These are phyloP conservation scores for Tricholaema leucomelas DNA, from an alignment of 2,113 vertebrate species.

Conservation along the genomic window DNA sequence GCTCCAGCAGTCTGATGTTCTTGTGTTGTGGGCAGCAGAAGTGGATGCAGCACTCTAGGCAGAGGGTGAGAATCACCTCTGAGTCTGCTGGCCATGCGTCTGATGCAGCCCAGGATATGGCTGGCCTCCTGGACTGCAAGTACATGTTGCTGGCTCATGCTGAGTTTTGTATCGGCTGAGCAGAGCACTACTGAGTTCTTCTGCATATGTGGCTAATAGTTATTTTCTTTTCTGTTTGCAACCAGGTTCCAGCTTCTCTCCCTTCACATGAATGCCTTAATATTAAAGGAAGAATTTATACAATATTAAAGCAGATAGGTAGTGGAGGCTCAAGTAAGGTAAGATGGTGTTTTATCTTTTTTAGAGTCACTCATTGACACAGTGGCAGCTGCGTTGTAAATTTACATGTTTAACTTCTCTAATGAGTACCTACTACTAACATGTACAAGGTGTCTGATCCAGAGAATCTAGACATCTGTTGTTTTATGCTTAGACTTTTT, in stretches of 20 bases:
- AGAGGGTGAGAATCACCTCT: too few relatives aligned
- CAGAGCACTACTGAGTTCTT: not conserved
- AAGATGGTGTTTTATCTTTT: not conserved
- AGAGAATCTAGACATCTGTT: not conserved
- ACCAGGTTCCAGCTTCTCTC: slow-evolving; percentile 76
- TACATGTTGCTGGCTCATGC: too few relatives aligned
- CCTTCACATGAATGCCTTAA: slow-evolving; percentile 85
- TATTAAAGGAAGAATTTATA: slow-evolving; percentile 89
- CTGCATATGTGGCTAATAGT: not conserved
- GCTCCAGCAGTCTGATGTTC: too few relatives aligned
- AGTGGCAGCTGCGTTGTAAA: not conserved
- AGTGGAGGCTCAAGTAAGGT: slow-evolving; percentile 97
- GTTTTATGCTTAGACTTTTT: not conserved
- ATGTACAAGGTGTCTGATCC: not conserved
- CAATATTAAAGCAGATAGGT: slow-evolving; percentile 93
- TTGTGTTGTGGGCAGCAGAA: too few relatives aligned
- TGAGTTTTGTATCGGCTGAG: not conserved
- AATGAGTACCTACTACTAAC: not conserved
- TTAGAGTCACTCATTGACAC: not conserved
- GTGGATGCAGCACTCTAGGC: too few relatives aligned
- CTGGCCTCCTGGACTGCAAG: too few relatives aligned
- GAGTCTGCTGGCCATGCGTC: too few relatives aligned
- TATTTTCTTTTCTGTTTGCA: not conserved
- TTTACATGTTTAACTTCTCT: not conserved
- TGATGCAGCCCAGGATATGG: too few relatives aligned